Percentiles rank a stretch among this genome's conserved stretches.
These are phyloP conservation scores for Urosaurus nigricauda DNA, from an alignment of 2,797 vertebrate genomes.

Conservation along the genomic window DNA sequence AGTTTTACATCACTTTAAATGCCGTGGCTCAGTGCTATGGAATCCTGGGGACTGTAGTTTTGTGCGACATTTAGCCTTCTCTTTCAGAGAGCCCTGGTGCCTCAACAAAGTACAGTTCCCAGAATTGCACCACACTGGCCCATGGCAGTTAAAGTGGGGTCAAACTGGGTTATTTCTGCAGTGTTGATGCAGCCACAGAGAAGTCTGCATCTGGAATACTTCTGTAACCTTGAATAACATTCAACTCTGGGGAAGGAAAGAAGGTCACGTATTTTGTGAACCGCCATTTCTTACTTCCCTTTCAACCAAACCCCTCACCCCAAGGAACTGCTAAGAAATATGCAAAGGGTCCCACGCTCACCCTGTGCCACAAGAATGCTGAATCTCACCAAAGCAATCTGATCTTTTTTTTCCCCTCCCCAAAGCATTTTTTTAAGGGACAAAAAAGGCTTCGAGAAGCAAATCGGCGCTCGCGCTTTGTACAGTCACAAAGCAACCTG, in stretches of 20 bases:
- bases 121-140: no score
- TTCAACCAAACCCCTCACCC: neutral
- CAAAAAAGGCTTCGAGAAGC: neutral
- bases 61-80: no score
- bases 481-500: conserved; percentile 17
- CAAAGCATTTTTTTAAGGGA: neutral
- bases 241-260: neutral
- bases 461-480: conserved; percentile 25
- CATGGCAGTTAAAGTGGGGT: no score
- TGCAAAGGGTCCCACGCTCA: neutral
- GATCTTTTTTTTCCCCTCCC: neutral
- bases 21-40: no score
- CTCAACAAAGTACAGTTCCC: no score
- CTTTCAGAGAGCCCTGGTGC: no score
- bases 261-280: neutral
- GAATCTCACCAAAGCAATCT: conserved; percentile 14
- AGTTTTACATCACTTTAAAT: no score
- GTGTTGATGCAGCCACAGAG: neutral
- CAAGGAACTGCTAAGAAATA: neutral
- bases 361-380: neutral
- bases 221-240: neutral
- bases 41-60: no score
- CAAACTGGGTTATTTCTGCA: no score
- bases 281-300: neutral
- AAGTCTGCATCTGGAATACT: neutral